Percentiles rank a stretch among this genome's conserved stretches.
Conservation (phyloP, 2,113 vertebrate species). For the Petroica traversi region DNA sequence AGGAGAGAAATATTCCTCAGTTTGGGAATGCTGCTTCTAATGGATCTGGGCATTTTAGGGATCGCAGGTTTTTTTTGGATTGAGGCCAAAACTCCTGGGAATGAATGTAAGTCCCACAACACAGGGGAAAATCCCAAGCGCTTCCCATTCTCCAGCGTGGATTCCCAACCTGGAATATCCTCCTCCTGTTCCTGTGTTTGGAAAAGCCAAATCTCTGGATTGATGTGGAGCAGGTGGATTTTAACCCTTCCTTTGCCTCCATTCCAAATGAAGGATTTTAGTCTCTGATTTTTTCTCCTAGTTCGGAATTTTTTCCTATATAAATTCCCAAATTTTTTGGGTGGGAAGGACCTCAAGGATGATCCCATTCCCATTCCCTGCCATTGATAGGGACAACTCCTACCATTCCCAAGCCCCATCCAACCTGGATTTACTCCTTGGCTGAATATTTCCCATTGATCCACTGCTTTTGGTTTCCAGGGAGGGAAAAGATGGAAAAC, state of each 20-base stretch:
- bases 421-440: neutral
- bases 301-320: rapidly evolving
- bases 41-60: rapidly evolving
- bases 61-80: neutral
- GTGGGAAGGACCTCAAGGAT: neutral
- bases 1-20: neutral
- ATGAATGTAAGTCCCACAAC: rapidly evolving
- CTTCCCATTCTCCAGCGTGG: rapidly evolving
- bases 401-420: no score
- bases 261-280: neutral
- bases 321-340: neutral
- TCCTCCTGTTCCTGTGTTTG: no score
- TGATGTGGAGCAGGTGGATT: neutral
- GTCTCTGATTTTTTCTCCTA: rapidly evolving
- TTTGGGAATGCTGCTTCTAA: neutral
- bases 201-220: neutral
- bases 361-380: neutral
- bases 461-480: rapidly evolving
- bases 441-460: neutral
- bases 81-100: neutral
- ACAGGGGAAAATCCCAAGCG: rapidly evolving
- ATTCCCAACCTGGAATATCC: neutral
- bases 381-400: neutral
- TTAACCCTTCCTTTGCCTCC: neutral
- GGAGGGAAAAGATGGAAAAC: neutral